phyloP scores from a whole-genome alignment of 2,113 vertebrate species.

The Rhegmatorhina hoffmannsi region DNA sequence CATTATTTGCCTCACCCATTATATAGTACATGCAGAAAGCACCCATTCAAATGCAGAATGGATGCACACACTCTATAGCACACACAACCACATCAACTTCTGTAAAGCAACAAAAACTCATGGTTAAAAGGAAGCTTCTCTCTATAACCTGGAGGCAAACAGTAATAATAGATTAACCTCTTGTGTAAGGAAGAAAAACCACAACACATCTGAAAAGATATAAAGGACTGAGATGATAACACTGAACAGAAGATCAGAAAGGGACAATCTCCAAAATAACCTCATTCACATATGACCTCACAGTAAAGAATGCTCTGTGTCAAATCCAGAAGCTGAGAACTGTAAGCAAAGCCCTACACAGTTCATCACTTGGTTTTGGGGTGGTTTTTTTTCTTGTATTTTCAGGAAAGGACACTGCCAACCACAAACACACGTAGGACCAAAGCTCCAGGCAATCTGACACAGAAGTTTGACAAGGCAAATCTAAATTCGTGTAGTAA shows the following conservation, averaged over 20 bases:
- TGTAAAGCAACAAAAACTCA: neutral
- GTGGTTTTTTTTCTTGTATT: too few relatives aligned
- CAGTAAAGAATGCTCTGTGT: rapidly evolving
- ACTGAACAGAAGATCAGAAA: neutral
- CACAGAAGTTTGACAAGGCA: neutral
- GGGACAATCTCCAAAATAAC: neutral
- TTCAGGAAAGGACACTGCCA: neutral
- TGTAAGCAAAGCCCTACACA: neutral
- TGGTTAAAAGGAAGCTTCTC: neutral
- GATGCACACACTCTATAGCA: neutral
- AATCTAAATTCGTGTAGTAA: neutral
- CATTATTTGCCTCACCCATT: neutral
- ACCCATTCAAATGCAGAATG: neutral
- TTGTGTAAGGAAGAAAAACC: neutral
- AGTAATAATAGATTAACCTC: neutral
- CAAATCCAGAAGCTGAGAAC: neutral
- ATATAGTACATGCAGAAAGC: neutral
- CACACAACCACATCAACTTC: neutral
- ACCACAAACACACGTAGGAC: neutral
- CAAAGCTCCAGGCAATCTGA: neutral
- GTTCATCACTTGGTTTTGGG: neutral
- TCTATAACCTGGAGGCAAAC: neutral
- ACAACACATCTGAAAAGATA: neutral
- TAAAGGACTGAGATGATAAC: neutral
- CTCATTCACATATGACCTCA: neutral